A percentile compares a stretch with the other conserved stretches of the same genome.
Conservation (phyloP, 1,140 invertebrate species). For the Latrodectus geometricus region DNA sequence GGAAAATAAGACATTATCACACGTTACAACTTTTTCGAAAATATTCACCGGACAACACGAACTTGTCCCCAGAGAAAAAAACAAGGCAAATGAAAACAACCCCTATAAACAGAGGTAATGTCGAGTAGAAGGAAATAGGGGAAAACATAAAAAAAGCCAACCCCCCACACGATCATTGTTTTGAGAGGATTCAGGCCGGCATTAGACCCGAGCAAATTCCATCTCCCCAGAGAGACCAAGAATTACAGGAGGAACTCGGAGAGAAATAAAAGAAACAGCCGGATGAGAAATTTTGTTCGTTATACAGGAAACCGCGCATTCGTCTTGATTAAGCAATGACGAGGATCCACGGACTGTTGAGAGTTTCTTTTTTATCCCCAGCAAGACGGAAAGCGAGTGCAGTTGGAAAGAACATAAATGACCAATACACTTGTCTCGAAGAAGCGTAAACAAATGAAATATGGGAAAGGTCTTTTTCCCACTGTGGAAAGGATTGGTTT, state of each 20-base stretch:
- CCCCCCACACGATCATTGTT: slow-evolving; percentile 44
- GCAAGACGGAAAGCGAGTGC: neutral
- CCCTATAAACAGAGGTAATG: slow-evolving; percentile 23
- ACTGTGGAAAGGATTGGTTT: no score
- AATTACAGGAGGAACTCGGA: neutral
- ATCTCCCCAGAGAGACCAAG: slow-evolving; percentile 13
- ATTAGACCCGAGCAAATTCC: slow-evolving; percentile 21
- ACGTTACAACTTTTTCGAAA: neutral
- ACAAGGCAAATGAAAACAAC: slow-evolving; percentile 31
- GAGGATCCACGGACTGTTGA: slow-evolving; percentile 8
- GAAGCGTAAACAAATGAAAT: neutral
- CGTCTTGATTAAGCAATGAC: slow-evolving; percentile 49
- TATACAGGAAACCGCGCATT: slow-evolving; percentile 30
- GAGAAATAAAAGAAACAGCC: neutral
- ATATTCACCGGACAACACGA: neutral
- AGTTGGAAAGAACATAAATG: neutral
- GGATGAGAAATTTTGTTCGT: neutral
- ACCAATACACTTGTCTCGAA: neutral
- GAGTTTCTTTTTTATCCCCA: neutral
- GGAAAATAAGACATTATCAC: neutral
- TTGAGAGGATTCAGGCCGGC: slow-evolving; percentile 8
- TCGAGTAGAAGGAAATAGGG: slow-evolving; percentile 18
- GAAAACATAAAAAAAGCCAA: slow-evolving; percentile 3
- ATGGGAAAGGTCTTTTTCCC: neutral
- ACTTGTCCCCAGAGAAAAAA: neutral